Evolutionary conservation across 2,113 vertebrate genomes (phyloP).

Genomic region (Oncorhynchus clarkii): DNA sequence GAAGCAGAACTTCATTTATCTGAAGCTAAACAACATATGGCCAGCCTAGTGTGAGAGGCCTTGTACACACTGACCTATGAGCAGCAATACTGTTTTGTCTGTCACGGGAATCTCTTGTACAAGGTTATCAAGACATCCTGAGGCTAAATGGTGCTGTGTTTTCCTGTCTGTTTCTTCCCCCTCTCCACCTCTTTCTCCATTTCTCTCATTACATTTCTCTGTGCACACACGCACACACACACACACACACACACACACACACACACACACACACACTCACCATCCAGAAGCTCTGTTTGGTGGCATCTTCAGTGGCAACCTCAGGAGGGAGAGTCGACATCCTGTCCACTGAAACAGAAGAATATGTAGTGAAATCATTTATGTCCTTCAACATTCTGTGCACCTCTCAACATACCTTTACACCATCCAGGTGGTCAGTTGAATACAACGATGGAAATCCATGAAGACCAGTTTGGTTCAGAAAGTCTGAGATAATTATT

Average conservation of each 20-base stretch:
- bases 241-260: too few species aligned
- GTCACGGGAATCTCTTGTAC: neutral
- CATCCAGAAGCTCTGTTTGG: constrained; percentile 77
- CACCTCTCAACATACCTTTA: neutral
- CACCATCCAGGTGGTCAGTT: neutral
- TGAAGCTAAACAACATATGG: neutral
- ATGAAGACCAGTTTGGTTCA: neutral
- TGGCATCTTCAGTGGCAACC: constrained; percentile 56
- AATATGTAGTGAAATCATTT: neutral
- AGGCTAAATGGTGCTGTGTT: neutral
- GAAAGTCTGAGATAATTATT: too few species aligned
- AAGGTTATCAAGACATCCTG: constrained; percentile 14
- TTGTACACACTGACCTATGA: constrained; percentile 20
- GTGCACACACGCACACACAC: neutral
- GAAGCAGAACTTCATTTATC: neutral
- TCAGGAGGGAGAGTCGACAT: constrained; percentile 66
- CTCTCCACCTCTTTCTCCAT: neutral
- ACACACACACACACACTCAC: neutral
- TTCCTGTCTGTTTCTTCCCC: neutral
- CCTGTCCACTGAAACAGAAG: constrained; percentile 48
- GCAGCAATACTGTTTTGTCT: constrained; percentile 16
- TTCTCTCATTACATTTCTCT: neutral
- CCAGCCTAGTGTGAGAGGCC: constrained; percentile 1
- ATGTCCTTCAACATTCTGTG: neutral
- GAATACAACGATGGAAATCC: neutral